Percentiles rank a stretch among this genome's conserved stretches.
Evolutionary conservation across 2,113 vertebrate genomes (phyloP).

Genomic region (Microtus richardsoni): DNA sequence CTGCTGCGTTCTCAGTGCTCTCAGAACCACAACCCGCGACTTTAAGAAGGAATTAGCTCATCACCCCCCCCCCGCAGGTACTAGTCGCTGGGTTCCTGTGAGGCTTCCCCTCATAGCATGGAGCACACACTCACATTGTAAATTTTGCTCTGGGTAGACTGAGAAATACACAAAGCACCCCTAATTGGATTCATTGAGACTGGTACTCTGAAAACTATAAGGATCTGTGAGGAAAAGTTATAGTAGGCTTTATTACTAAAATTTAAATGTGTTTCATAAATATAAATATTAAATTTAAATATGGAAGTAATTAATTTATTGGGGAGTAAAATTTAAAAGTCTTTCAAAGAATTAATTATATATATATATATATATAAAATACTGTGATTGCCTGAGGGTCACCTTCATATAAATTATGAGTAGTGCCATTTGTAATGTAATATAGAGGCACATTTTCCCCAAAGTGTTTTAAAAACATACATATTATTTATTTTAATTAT

Average conservation of each 20-base stretch:
- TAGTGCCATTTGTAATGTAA: constrained; percentile 62
- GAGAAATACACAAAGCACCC: constrained; percentile 27
- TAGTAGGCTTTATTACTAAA: background rate
- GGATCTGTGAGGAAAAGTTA: constrained; percentile 43
- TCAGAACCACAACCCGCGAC: constrained; percentile 37
- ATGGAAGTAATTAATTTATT: constrained; percentile 68
- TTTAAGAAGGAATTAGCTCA: constrained; percentile 58
- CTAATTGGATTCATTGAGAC: constrained; percentile 64
- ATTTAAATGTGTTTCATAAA: constrained; percentile 70
- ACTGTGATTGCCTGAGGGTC: constrained; percentile 47
- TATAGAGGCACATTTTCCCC: constrained; percentile 45
- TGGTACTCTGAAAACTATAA: constrained; percentile 66
- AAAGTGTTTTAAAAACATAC: constrained; percentile 52
- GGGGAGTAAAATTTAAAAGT: constrained; percentile 66
- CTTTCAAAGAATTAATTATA: constrained; percentile 7
- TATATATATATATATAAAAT: background rate
- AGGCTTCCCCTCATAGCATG: constrained; percentile 43
- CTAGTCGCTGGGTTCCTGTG: constrained; percentile 56
- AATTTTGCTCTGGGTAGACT: constrained; percentile 27
- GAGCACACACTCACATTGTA: constrained; percentile 69
- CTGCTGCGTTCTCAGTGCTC: constrained; percentile 50
- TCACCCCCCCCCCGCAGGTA: background rate
- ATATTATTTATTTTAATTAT: constrained; percentile 67
- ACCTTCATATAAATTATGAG: constrained; percentile 64
- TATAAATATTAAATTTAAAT: constrained; percentile 69